phyloP scores from a whole-genome alignment of 2,113 vertebrate genomes.

The Vicugna pacos region DNA sequence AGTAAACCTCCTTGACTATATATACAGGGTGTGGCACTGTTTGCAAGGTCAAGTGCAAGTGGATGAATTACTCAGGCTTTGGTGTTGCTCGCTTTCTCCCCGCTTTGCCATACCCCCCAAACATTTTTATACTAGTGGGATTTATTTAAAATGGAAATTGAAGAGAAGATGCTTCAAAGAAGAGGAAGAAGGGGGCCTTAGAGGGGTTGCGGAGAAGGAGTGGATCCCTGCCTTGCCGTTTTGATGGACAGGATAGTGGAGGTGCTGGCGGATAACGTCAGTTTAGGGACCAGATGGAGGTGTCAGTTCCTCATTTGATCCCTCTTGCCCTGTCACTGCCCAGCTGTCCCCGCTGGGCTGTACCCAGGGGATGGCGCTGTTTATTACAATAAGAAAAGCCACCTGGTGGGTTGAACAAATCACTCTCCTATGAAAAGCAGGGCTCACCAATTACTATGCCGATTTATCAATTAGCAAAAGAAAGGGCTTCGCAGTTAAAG shows the following conservation, averaged over 20 bases:
- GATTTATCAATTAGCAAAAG: background rate
- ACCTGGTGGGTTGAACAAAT: background rate
- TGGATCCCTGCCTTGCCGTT: background rate
- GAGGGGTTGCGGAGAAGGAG: background rate
- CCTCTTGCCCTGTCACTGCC: background rate
- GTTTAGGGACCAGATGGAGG: background rate
- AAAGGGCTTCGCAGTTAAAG: background rate
- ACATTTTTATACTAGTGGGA: background rate
- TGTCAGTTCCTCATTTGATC: background rate
- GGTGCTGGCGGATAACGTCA: background rate
- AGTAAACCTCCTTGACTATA: background rate
- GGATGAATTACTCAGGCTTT: background rate
- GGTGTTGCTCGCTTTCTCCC: background rate
- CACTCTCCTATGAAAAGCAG: background rate
- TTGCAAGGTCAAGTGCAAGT: background rate
- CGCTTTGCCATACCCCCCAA: background rate
- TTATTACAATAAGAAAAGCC: background rate
- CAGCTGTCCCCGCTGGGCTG: background rate
- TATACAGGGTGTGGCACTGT: background rate
- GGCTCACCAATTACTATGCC: background rate
- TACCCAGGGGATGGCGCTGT: background rate
- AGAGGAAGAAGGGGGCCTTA: background rate
- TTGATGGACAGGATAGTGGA: background rate
- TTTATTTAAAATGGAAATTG: background rate
- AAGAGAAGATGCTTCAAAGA: background rate